Base-by-base conservation (phyloP, 2,888 invertebrate species). In the Thera obeliscata region DNA sequence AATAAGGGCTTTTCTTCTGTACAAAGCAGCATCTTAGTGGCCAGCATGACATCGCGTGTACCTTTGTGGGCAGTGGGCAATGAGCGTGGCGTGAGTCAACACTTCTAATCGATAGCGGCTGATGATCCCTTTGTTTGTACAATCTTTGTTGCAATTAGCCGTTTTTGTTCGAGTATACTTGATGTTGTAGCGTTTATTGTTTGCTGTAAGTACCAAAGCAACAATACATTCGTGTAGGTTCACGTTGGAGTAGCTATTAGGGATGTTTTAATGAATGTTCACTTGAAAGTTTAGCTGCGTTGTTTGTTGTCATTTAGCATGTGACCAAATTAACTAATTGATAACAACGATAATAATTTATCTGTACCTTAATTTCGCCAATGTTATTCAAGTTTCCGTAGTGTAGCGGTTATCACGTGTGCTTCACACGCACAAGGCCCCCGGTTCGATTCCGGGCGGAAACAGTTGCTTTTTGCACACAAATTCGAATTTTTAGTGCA, bases 321-420 rank as follows among this genome's bases (percentile, higher is more conserved):
- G 4, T 48, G 11, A 46, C 9, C 2, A 12, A 50, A 50, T 50
- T 22, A 5, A 55, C 35, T 55, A 5, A 38, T 55, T 36, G 9
- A 35, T 36, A 55, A 6, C 22, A 7, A 5, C 35, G n/a, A 8
- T 56, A 33, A 12, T 6, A 59, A 22, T 22, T 22, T 22, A 12
- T 5, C 0, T 2, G 33, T 4, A 56, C 33, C 7, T 7, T 60
- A 43, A 66, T 69, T 69, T 69, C 56, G 63, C 3, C 0, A 0
- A 0, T 0, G 0, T 1, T 0, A 0, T 0, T 2, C 49, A 83
- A 77, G 95, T 95, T 95, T 95, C 95, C 95, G 95, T 95, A 95
- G 95, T 95, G 95, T 95, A 95, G 95, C 94, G 95, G 95, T 95
- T 95, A 95, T 95, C 95, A 95, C 95, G 95, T 96, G 95, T 96